These are phyloP conservation scores for Ommatoiulus sabulosus DNA, from an alignment of 2,888 invertebrate species.

Conservation along the genomic window DNA sequence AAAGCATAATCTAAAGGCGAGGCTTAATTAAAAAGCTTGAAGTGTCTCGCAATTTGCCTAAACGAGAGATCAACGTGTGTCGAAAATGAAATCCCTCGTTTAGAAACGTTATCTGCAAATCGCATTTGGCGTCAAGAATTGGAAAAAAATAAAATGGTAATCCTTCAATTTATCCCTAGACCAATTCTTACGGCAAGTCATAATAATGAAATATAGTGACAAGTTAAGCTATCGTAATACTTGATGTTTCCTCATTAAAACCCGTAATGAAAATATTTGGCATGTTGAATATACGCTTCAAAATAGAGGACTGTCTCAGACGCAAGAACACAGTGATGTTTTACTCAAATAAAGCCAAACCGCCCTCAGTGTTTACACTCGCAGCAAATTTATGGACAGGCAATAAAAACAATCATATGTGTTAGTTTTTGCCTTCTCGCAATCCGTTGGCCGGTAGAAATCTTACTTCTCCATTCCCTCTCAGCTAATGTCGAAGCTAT, in stretches of 20 bases:
- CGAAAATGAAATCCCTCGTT: not conserved
- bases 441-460: too few relatives aligned
- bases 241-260: not conserved
- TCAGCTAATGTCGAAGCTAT: too few relatives aligned
- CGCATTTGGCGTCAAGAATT: not conserved
- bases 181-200: not conserved
- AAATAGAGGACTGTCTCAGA: not conserved
- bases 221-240: conserved; percentile 7
- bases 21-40: conserved; percentile 11
- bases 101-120: not conserved
- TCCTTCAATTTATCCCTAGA: not conserved
- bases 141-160: not conserved
- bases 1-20: not conserved
- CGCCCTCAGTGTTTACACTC: not conserved
- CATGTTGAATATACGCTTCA: not conserved
- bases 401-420: too few relatives aligned
- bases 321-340: not conserved
- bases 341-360: not conserved
- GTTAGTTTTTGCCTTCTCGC: too few relatives aligned
- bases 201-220: not conserved
- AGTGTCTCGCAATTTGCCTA: not conserved
- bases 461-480: too few relatives aligned
- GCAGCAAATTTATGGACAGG: too few relatives aligned
- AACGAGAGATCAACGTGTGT: conserved; percentile 27
- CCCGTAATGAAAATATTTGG: not conserved